Evolutionary conservation across 1,140 invertebrate genomes (phyloP).

Genomic region (Chymomyza costata): DNA sequence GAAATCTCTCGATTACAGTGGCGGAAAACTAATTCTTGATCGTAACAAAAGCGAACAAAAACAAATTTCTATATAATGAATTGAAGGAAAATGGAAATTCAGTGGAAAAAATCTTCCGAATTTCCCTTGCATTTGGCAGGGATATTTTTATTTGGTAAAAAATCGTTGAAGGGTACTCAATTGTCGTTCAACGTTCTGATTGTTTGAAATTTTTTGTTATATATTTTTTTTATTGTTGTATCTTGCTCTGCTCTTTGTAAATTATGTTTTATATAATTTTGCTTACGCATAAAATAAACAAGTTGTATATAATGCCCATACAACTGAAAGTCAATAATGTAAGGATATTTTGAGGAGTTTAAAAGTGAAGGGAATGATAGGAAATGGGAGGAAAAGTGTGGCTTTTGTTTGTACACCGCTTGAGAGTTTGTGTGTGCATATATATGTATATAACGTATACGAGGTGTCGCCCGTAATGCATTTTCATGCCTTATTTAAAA

Average conservation of each 20-base stretch:
- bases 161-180: no score
- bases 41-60: no score
- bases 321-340: constrained; percentile 49
- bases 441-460: constrained; percentile 34
- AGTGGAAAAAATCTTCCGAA: no score
- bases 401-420: neutral
- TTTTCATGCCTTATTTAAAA: constrained; percentile 71
- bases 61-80: no score
- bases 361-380: no score
- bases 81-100: no score
- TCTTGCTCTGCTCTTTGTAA: no score
- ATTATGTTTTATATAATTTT: constrained; percentile 25
- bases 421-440: constrained; percentile 13
- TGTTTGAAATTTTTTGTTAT: neutral
- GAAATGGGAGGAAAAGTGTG: neutral
- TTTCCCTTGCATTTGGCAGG: no score
- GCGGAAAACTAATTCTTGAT: no score
- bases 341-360: constrained; percentile 29
- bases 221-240: constrained; percentile 8
- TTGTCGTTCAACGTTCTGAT: no score
- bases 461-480: constrained; percentile 54
- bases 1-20: no score
- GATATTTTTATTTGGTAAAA: no score
- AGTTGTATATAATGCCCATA: constrained; percentile 29
- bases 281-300: constrained; percentile 39